Evolutionary conservation across 2,797 vertebrate species (phyloP).

Genomic region (Pelodytes ibericus): DNA sequence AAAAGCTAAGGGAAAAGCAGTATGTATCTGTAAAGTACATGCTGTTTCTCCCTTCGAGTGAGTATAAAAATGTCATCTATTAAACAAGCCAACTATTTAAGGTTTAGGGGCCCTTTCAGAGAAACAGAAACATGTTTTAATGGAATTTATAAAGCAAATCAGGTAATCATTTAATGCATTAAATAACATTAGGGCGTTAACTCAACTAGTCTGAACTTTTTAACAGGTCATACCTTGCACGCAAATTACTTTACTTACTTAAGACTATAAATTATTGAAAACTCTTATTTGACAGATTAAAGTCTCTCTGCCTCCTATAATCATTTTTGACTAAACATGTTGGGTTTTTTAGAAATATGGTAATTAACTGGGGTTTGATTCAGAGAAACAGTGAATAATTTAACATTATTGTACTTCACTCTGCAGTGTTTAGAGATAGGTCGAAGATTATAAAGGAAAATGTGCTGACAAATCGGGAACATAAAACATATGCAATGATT

Average conservation of each 20-base stretch:
- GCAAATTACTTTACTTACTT: slow-evolving; percentile 16
- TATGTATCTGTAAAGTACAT: too few species aligned
- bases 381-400: background rate
- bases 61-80: too few species aligned
- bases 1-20: too few species aligned
- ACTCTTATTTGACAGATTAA: slow-evolving; percentile 3
- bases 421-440: too few species aligned
- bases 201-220: slow-evolving; percentile 24
- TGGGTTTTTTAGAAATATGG: slow-evolving; percentile 4
- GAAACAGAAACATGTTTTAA: too few species aligned
- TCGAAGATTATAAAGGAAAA: too few species aligned
- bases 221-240: slow-evolving; percentile 32
- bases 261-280: slow-evolving; percentile 33
- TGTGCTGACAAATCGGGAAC: too few species aligned
- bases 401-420: background rate
- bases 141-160: too few species aligned
- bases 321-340: slow-evolving; percentile 20
- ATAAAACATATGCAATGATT: too few species aligned
- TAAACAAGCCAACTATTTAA: too few species aligned
- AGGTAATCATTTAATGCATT: slow-evolving; percentile 11
- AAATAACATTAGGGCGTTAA: slow-evolving; percentile 14
- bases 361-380: slow-evolving; percentile 13
- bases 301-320: slow-evolving; percentile 15
- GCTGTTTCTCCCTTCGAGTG: too few species aligned
- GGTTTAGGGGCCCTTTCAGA: too few species aligned